Evolutionary conservation across 2,888 invertebrate genomes (phyloP), one percentile per base, ranked within the genome.

Genomic region (Anthrax anthrax): DNA sequence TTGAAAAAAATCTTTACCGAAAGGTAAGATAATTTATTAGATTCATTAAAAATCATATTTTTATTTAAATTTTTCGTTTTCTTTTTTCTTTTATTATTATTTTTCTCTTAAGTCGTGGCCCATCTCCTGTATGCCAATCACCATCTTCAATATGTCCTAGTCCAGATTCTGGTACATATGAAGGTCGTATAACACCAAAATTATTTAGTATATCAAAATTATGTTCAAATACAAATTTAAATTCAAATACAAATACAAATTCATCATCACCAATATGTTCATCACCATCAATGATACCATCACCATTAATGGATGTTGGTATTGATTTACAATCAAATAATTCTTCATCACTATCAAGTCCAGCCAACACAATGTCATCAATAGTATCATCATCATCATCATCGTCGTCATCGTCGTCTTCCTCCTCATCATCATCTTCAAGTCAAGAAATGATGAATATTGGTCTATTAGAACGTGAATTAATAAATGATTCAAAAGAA

Each of bases 111-210:
- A 65, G 66, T 47, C 65, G 68, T 23, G 67, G 67, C 13, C 60
- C 69, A 3, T 69, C 68, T 41, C 68, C 68, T 3, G 58, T 66
- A 47, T 66, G 66, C 50, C 67, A 67, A 60, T 68, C 68, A 16
- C 69, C 68, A n/a, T 64, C 66, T 13, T 64, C 69, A 5, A 57
- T 67, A 32, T 69, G 69, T 39, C 64, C 65, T 45, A 67, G 67
- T 40, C 69, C 68, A 10, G 69, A 69, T 51, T 67, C 67, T 18
- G 67, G 66, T 36, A 66, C 65, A 18, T 65, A 61, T 46, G 67
- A 67, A 44, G 69, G 69, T 16, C 66, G 68, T 43, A 65, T 60
- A n/a, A 69, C 69, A 34, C 69, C 68, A 51, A 68, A 68, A 54
- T 52, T 68, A 8, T 62, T 69, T 43, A 32, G 12, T 32, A 32